These are phyloP conservation scores for Dicrostonyx torquatus DNA, from an alignment of 2,797 vertebrate species.

Conservation along the genomic window DNA sequence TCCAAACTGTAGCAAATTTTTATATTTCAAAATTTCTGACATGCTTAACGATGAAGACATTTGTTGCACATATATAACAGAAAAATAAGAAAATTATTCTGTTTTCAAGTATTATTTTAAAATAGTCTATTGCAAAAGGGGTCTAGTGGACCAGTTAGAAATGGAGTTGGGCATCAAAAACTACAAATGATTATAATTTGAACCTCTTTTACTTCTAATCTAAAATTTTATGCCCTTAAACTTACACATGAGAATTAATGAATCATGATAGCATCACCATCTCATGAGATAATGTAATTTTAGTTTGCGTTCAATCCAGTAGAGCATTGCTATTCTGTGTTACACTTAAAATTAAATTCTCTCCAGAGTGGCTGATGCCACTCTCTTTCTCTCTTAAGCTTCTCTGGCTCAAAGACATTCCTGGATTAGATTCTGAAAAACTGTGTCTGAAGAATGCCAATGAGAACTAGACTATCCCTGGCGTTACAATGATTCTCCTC, in stretches of 20 bases:
- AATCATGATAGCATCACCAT: accelerated
- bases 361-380: not conserved
- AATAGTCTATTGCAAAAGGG: not conserved
- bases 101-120: not conserved
- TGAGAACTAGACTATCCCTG: not conserved
- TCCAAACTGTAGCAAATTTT: not conserved
- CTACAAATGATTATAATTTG: not conserved
- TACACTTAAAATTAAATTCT: not conserved
- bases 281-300: not conserved
- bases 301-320: not conserved
- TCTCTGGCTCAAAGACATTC: not conserved
- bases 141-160: not conserved
- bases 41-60: not conserved
- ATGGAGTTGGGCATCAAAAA: not conserved
- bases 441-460: not conserved
- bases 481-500: not conserved
- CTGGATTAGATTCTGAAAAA: not conserved
- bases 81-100: not conserved
- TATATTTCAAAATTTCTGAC: not conserved
- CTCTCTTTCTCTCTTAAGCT: not conserved
- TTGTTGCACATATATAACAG: not conserved
- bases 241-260: not conserved
- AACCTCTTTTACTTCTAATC: not conserved
- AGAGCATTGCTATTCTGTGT: not conserved
- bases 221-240: not conserved